phyloP scores from a whole-genome alignment of 92 coral and sea anemone genomes.

The Porites divaricata region DNA sequence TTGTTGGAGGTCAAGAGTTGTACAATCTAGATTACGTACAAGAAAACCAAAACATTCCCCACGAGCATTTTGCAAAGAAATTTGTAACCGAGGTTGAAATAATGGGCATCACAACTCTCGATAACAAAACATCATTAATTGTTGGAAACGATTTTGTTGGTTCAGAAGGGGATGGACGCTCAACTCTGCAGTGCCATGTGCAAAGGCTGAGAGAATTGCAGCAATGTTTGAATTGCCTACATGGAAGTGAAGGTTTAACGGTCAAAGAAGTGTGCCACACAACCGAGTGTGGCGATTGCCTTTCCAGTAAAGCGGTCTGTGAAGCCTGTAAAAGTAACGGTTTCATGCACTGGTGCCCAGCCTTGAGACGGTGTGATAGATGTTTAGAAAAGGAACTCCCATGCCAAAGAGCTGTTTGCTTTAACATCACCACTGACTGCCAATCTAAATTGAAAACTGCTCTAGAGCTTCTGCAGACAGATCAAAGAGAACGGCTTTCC shows the following conservation, averaged over 20 bases:
- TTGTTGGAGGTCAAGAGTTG: slow-evolving; percentile 32
- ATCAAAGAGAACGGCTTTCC: slow-evolving; percentile 23
- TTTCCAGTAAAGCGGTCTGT: slow-evolving; percentile 13
- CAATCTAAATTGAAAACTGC: slow-evolving; percentile 46
- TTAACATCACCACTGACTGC: slow-evolving; percentile 52
- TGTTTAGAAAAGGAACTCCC: slow-evolving; percentile 36
- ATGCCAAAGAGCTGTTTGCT: slow-evolving; percentile 35
- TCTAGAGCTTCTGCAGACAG: slow-evolving; percentile 26
- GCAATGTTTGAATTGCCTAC: slow-evolving; percentile 16
- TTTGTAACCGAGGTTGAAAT: slow-evolving; percentile 32
- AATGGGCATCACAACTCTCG: slow-evolving; percentile 37
- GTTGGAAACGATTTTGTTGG: slow-evolving; percentile 24
- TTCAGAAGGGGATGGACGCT: slow-evolving; percentile 1
- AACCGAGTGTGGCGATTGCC: slow-evolving; percentile 8
- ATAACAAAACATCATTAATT: slow-evolving; percentile 26
- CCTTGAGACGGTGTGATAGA: slow-evolving; percentile 35
- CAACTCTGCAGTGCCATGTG: slow-evolving; percentile 10
- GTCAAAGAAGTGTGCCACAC: slow-evolving; percentile 26
- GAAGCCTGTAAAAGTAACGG: not conserved
- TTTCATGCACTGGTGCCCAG: slow-evolving; percentile 34
- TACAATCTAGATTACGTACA: slow-evolving; percentile 1
- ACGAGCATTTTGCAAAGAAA: slow-evolving; percentile 8
- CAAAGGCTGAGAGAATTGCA: slow-evolving; percentile 3
- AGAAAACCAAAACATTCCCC: not conserved
- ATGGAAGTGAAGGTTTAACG: not conserved